A percentile compares a stretch with the other conserved stretches of the same genome.
These are phyloP conservation scores for Diloba caeruleocephala DNA, from an alignment of 2,888 invertebrate species.

Conservation along the genomic window DNA sequence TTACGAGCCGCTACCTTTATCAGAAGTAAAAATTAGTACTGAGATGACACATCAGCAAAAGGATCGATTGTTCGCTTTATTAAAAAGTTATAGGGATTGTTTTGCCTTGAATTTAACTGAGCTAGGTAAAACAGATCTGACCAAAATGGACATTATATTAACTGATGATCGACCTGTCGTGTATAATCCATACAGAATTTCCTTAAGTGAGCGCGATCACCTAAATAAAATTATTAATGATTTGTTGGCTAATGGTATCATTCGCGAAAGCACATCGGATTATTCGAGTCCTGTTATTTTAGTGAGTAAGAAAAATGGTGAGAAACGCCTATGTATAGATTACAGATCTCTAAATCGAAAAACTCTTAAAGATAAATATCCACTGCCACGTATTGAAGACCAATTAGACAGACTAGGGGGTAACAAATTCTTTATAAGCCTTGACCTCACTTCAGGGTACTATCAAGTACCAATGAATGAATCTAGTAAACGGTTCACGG, in stretches of 20 bases:
- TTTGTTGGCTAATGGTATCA: not conserved
- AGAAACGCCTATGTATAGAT: not conserved
- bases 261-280: not conserved
- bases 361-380: not conserved
- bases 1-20: no score
- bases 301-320: not conserved
- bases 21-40: no score
- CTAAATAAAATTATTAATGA: conserved; percentile 7
- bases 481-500: no score
- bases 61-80: not conserved
- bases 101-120: conserved; percentile 1
- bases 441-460: no score
- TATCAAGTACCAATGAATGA: no score
- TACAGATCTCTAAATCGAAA: not conserved
- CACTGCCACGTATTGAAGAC: conserved; percentile 21
- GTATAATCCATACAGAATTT: conserved; percentile 11
- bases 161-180: conserved; percentile 9
- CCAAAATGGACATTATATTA: conserved; percentile 3
- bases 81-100: conserved; percentile 1
- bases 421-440: no score
- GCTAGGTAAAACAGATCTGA: not conserved
- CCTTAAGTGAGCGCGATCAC: conserved; percentile 3
- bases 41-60: no score
- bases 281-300: not conserved
- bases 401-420: conserved; percentile 5